Percentiles rank a stretch among this genome's conserved stretches.
These are phyloP conservation scores for Bubo bubo DNA, from an alignment of 2,113 vertebrate species.

Conservation along the genomic window DNA sequence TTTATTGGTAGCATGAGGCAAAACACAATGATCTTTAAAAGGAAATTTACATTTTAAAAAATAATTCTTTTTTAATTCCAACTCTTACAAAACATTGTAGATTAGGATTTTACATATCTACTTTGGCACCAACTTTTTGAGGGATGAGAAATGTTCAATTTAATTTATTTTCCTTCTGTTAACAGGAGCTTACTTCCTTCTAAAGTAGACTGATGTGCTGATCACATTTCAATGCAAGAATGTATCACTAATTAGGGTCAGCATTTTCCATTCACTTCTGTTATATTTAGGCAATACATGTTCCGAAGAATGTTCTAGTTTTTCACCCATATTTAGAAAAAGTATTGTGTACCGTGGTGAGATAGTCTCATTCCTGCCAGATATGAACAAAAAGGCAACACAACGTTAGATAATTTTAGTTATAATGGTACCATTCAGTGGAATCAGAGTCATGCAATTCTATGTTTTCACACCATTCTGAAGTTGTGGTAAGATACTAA, in stretches of 20 bases:
- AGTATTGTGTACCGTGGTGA: constrained; percentile 32
- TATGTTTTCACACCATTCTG: background rate
- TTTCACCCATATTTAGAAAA: constrained; percentile 62
- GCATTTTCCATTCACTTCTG: constrained; percentile 63
- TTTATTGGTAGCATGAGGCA: background rate
- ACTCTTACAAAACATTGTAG: background rate
- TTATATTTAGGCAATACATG: constrained; percentile 27
- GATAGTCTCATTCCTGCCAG: constrained; percentile 50
- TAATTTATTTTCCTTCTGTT: constrained; percentile 7
- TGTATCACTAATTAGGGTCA: constrained; percentile 49
- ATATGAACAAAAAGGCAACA: constrained; percentile 42
- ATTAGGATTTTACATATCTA: background rate
- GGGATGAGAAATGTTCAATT: background rate
- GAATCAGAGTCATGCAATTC: background rate
- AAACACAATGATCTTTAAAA: background rate
- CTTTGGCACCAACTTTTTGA: background rate
- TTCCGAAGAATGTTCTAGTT: constrained; percentile 54
- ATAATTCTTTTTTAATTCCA: background rate
- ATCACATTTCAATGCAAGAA: constrained; percentile 48
- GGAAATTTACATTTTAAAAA: background rate
- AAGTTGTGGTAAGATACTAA: constrained; percentile 4
- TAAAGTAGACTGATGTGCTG: constrained; percentile 28
- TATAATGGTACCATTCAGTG: constrained; percentile 18
- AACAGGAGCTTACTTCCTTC: constrained; percentile 40
- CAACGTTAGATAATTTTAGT: constrained; percentile 54